Evolutionary conservation across 2,113 vertebrate species (phyloP).

Genomic region (Forbesichthys agassizii): DNA sequence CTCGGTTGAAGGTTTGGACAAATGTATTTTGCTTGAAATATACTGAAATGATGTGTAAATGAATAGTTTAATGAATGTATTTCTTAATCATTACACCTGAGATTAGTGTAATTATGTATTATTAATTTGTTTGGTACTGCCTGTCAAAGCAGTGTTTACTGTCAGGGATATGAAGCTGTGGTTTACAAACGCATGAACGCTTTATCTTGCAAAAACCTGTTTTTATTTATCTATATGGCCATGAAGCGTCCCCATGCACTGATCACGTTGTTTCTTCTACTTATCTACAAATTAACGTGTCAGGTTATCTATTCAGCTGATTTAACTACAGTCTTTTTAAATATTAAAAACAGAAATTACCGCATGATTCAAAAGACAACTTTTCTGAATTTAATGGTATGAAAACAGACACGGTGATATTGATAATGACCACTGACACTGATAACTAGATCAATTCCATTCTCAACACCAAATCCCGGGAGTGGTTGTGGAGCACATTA

Average conservation of each 20-base stretch:
- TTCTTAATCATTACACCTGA: constrained; percentile 60
- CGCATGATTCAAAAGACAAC: constrained; percentile 49
- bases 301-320: constrained; percentile 24
- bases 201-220: constrained; percentile 34
- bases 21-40: constrained; percentile 75
- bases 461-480: constrained; percentile 15
- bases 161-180: constrained; percentile 13
- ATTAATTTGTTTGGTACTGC: constrained; percentile 48
- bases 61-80: constrained; percentile 77
- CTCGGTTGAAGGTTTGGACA: constrained; percentile 67
- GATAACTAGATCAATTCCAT: constrained; percentile 6
- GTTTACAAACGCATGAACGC: constrained; percentile 50
- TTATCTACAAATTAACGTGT: constrained; percentile 1
- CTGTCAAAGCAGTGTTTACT: constrained; percentile 38
- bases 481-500: constrained; percentile 27
- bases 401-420: constrained; percentile 11
- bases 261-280: background rate
- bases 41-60: constrained; percentile 66
- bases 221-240: constrained; percentile 51
- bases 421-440: background rate
- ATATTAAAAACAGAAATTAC: constrained; percentile 16
- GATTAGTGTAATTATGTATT: constrained; percentile 41
- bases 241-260: constrained; percentile 32
- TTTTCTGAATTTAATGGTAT: constrained; percentile 52
- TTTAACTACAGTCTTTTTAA: constrained; percentile 34